Evolutionary conservation across 2,113 vertebrate genomes (phyloP).

Genomic region (Silurus meridionalis): DNA sequence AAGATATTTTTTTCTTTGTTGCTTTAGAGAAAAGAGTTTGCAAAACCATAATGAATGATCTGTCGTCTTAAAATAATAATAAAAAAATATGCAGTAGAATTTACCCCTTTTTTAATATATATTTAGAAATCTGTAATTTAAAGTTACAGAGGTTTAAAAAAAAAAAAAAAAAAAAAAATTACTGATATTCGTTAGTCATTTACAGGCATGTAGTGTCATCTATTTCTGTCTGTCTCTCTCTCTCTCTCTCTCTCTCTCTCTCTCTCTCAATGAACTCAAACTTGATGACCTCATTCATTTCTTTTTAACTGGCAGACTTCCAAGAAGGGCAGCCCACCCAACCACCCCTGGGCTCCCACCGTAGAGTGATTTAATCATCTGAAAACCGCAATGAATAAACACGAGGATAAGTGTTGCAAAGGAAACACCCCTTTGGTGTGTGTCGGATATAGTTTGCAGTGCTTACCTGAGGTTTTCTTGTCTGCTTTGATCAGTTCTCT

Average conservation of each 20-base stretch:
- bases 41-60: background rate
- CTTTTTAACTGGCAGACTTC: slow-evolving; percentile 39
- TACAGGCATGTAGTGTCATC: background rate
- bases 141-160: no score
- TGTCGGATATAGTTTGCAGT: background rate
- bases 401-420: background rate
- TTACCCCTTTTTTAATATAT: no score
- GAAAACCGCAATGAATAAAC: slow-evolving; percentile 34
- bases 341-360: slow-evolving; percentile 9
- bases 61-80: background rate
- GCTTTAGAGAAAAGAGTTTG: background rate
- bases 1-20: background rate
- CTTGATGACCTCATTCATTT: slow-evolving; percentile 43
- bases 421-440: slow-evolving; percentile 17
- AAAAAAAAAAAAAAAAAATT: no score
- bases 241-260: background rate
- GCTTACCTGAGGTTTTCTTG: background rate
- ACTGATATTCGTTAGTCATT: background rate
- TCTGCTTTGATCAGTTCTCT: slow-evolving; percentile 2
- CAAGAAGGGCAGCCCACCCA: slow-evolving; percentile 46
- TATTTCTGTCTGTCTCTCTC: background rate
- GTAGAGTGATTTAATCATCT: slow-evolving; percentile 29
- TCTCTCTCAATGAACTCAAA: slow-evolving; percentile 17
- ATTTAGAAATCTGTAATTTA: no score
- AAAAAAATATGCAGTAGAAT: no score